Evolutionary conservation across 1,140 invertebrate genomes (phyloP).

Genomic region (Sycophila sp.): DNA sequence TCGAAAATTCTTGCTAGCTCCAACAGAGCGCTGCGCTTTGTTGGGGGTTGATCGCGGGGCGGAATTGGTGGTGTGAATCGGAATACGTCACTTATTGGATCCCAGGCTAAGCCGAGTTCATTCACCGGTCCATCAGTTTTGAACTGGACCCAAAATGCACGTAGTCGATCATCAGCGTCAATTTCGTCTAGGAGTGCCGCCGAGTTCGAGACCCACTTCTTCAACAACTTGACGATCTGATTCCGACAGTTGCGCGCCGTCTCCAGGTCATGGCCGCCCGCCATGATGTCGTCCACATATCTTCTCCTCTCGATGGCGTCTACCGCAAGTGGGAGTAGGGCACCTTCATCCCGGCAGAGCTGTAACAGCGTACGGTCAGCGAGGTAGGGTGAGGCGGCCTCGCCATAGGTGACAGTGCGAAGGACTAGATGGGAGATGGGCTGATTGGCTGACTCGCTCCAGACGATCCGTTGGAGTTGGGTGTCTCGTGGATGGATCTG

Average conservation of each 20-base stretch:
- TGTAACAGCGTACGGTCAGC: no score
- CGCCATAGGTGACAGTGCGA: no score
- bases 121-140: background rate
- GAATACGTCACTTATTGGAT: background rate
- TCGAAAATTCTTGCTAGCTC: background rate
- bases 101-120: background rate
- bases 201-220: background rate
- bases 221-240: no score
- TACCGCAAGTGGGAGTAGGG: no score
- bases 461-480: conserved; percentile 13
- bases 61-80: background rate
- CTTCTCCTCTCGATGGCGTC: no score
- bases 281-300: no score
- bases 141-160: background rate
- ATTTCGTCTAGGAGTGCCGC: background rate
- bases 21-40: background rate
- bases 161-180: no score
- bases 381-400: no score
- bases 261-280: no score
- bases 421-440: no score
- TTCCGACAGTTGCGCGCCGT: no score
- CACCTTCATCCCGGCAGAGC: no score
- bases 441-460: background rate
- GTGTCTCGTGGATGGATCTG: background rate
- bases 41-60: background rate